Evolutionary conservation across 2,888 invertebrate genomes (phyloP), one percentile per base, ranked within the genome.

Genomic region (Patella depressa): DNA sequence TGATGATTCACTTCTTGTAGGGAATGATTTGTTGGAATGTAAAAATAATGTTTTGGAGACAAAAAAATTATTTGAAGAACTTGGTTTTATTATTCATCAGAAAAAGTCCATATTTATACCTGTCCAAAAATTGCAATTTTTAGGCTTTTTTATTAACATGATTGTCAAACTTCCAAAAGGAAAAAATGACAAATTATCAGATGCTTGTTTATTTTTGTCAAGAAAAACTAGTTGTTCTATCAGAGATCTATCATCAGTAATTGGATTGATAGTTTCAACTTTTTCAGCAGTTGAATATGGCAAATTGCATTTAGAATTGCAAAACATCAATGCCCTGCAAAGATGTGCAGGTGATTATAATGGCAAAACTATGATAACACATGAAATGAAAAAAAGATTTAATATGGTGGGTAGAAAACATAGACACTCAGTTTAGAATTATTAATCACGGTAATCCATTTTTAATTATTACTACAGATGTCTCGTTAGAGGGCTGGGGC

Each of bases 121-220:
- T 24, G 45, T 53, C 53, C 69, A 75, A 53, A n/a, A 15, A n/a
- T 12, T 57, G n/a, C 17, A 24, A 73, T 29, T 29, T 15, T 73
- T 55, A 53, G 74, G 74, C 7, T 74, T 75, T 53, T 2, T 75
- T 45, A n/a, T 75, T 11, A n/a, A 34, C 11, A 75, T 75, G 75
- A 75, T n/a, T 45, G 75, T 74, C 5, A 19, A 29, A n/a, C 17
- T 75, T n/a, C 59, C 69, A 53, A 17, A 34, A 12, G n/a, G 29
- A 45, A 73, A 73, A 57, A 24, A 19, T 19, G 73, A 57, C 9
- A 55, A 73, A 14, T 7, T 73, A 29, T 7, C n/a, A 53, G 17
- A 45, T 73, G 11, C 7, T 29, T 45, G 53, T 53, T 14, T 53
- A 9, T 45, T 1, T 19, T 7, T 54, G 17, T n/a, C 53, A 9